Base-by-base conservation (phyloP, 92 coral and sea anemone genomes). In the Galaxea fascicularis region DNA sequence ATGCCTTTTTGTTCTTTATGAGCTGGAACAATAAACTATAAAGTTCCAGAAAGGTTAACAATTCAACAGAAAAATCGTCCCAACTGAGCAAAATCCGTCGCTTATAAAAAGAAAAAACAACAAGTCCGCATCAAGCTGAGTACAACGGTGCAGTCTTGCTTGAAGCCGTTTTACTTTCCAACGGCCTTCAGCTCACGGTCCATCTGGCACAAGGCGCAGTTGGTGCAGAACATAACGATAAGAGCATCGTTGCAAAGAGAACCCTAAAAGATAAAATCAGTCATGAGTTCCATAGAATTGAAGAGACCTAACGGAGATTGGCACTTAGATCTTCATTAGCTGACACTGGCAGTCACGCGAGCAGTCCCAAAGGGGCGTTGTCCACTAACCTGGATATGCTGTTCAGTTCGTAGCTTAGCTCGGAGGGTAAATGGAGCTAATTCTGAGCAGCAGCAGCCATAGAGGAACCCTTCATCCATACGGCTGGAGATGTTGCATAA, bases 211-310 rank as follows among this genome's bases (percentile, higher is more conserved):
- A 90, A 51, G 20, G 83, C 94, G 73, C 97, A 93, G 10, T 71
- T 68, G 20, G 58, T 31, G 64, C 91, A 93, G 71, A 70, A 91
- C 47, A 12, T 22, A 53, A 85, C 56, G 12, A 88, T 54, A n/a
- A 95, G 52, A 3, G 98, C 97, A 76, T 95, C 98, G 68, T 95
- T 95, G 86, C 98, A 95, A 77, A 95, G 69, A 15, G 97, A 67
- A 28, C 98, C 98, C 98, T 95, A 66, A 44, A 80, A 35, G 60
- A 85, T 63, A 81, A 22, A 54, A 58, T n/a, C 24, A 25, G 5
- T 16, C 58, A 18, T 53, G 15, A 9, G 58, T 35, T 35, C 41
- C n/a, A n/a, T n/a, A n/a, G n/a, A 35, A 35, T 35, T 35, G 41
- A 35, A 2, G 41, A 2, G 41, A 35, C 41, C 6, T 35, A 35